Percentiles rank a stretch among this genome's conserved stretches.
These are phyloP conservation scores for Amphiprion clarkii DNA, from an alignment of 2,797 vertebrate genomes.

Conservation along the genomic window DNA sequence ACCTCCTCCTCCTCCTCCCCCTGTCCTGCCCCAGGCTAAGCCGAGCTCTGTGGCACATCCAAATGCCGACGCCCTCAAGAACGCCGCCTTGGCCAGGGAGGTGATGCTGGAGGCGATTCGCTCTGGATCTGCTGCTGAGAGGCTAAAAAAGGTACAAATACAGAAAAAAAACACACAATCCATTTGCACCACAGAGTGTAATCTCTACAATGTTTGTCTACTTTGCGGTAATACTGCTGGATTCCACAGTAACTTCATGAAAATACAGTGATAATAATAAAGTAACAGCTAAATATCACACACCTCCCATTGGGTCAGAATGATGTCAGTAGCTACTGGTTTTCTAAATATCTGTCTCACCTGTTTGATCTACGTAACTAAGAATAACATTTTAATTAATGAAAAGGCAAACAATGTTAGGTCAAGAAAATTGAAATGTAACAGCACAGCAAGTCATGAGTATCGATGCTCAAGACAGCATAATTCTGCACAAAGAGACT, in stretches of 20 bases:
- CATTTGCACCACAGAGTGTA: neutral
- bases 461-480: neutral
- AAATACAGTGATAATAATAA: neutral
- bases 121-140: conserved; percentile 90
- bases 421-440: neutral
- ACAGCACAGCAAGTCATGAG: neutral
- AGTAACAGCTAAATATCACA: conserved; percentile 12
- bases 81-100: conserved; percentile 82
- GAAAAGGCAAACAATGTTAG: conserved; percentile 16
- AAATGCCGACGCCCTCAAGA: conserved; percentile 48
- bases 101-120: conserved; percentile 95
- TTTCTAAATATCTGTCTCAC: neutral
- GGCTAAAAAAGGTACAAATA: conserved; percentile 90
- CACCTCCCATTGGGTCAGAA: neutral
- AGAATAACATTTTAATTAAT: conserved; percentile 4
- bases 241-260: conserved; percentile 11
- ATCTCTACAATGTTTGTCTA: neutral
- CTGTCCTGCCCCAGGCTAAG: conserved; percentile 56
- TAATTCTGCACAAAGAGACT: conserved; percentile 30
- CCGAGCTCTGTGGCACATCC: conserved; percentile 46
- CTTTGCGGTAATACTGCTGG: neutral
- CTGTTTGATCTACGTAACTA: conserved; percentile 18
- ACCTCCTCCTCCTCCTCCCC: conserved; percentile 52
- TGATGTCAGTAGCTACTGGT: neutral
- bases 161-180: neutral